Percentiles rank a stretch among this genome's conserved stretches.
Conservation (phyloP, 1,140 invertebrate genomes). For the Spodoptera litura region DNA sequence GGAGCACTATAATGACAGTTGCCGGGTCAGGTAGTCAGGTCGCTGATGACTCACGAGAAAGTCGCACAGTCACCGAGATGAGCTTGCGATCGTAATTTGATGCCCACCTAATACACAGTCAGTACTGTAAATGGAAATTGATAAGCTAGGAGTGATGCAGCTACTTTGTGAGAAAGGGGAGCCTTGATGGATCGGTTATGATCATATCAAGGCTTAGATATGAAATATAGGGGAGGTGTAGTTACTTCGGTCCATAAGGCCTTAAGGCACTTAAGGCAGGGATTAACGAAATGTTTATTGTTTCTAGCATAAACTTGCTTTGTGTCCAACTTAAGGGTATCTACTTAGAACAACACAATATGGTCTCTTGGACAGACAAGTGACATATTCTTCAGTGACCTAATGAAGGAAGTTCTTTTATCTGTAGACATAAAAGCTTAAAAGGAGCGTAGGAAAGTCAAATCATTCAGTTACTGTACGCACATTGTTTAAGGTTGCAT, state of each 20-base stretch:
- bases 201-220: conserved; percentile 13
- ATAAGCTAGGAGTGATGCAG: conserved; percentile 34
- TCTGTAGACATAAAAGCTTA: conserved; percentile 1
- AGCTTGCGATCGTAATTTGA: conserved; percentile 8
- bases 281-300: no score
- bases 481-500: conserved; percentile 34
- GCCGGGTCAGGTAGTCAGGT: conserved; percentile 18
- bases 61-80: conserved; percentile 23
- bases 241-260: no score
- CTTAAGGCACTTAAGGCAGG: no score
- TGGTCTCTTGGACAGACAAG: not conserved
- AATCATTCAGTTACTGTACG: conserved; percentile 33
- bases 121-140: conserved; percentile 19
- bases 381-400: not conserved
- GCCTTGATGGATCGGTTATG: conserved; percentile 19
- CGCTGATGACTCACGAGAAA: conserved; percentile 33
- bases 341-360: no score
- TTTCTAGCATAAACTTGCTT: no score
- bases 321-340: no score
- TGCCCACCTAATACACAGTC: conserved; percentile 6
- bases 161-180: not conserved
- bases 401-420: conserved; percentile 3
- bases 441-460: conserved; percentile 15
- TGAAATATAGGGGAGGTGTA: not conserved
- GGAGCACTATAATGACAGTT: conserved; percentile 7